Evolutionary conservation across 2,888 invertebrate genomes (phyloP).

Genomic region (Cantharis rufa): DNA sequence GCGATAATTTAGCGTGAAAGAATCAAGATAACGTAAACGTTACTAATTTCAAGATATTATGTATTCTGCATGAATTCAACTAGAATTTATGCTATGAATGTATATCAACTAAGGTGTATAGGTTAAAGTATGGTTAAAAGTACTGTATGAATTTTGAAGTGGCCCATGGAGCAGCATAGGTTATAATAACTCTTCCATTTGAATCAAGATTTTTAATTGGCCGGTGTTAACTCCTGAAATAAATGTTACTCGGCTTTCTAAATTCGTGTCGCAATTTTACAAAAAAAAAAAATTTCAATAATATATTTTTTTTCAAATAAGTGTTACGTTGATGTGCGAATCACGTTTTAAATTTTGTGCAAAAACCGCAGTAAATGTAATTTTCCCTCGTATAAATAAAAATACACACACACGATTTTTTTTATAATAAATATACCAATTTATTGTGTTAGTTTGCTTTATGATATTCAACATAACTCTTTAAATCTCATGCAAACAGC

Average conservation of each 20-base stretch:
- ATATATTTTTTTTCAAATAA: background rate
- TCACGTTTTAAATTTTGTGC: background rate
- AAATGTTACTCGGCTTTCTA: background rate
- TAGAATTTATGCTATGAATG: conserved; percentile 39
- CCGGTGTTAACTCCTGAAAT: background rate
- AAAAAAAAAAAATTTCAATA: background rate
- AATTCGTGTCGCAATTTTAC: background rate
- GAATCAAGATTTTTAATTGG: background rate
- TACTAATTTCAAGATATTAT: conserved; percentile 36
- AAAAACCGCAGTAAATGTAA: no score
- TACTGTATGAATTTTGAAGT: conserved; percentile 26
- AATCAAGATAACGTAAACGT: conserved; percentile 40
- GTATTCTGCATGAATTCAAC: conserved; percentile 31
- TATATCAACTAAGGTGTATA: conserved; percentile 34
- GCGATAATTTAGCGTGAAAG: conserved; percentile 35
- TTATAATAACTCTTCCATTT: background rate
- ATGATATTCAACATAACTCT: background rate
- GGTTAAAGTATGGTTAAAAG: conserved; percentile 30
- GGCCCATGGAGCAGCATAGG: background rate
- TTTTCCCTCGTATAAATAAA: background rate
- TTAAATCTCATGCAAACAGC: background rate
- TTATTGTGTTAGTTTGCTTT: background rate
- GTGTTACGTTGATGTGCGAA: background rate
- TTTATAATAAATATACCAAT: background rate
- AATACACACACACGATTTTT: background rate